A percentile compares a stretch with the other conserved stretches of the same genome.
Evolutionary conservation across 1,140 invertebrate species (phyloP).

Genomic region (Drosophila santomea): DNA sequence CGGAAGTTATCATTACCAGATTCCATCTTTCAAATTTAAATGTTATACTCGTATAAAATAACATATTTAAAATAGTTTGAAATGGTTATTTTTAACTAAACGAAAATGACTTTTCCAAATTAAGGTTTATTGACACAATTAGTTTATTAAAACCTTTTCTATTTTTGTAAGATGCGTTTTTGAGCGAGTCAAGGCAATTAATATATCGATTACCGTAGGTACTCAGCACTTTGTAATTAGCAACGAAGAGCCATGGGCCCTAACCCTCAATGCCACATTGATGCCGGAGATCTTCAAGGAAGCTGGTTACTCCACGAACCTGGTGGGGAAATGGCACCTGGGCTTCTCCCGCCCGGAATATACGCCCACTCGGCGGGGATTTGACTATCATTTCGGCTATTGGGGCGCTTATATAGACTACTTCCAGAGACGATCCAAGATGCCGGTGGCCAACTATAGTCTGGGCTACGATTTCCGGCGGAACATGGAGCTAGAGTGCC

Average conservation of each 20-base stretch:
- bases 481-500: constrained; percentile 87
- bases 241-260: constrained; percentile 90
- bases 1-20: no score
- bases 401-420: constrained; percentile 94
- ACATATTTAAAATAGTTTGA: no score
- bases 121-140: no score
- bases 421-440: constrained; percentile 89
- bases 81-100: no score
- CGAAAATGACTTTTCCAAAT: no score
- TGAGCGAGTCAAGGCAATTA: not conserved
- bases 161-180: no score
- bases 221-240: constrained; percentile 92
- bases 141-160: no score
- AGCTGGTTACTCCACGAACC: constrained; percentile 92
- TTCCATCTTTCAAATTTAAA: no score
- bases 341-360: constrained; percentile 90
- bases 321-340: constrained; percentile 97
- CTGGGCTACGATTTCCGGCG: constrained; percentile 90
- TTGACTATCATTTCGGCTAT: constrained; percentile 94
- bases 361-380: constrained; percentile 92
- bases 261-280: constrained; percentile 89
- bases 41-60: no score
- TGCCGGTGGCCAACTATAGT: constrained; percentile 85
- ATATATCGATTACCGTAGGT: constrained; percentile 85
- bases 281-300: constrained; percentile 91